These are phyloP conservation scores for Lamellibrachia columna DNA, from an alignment of 2,888 invertebrate species.

Conservation along the genomic window DNA sequence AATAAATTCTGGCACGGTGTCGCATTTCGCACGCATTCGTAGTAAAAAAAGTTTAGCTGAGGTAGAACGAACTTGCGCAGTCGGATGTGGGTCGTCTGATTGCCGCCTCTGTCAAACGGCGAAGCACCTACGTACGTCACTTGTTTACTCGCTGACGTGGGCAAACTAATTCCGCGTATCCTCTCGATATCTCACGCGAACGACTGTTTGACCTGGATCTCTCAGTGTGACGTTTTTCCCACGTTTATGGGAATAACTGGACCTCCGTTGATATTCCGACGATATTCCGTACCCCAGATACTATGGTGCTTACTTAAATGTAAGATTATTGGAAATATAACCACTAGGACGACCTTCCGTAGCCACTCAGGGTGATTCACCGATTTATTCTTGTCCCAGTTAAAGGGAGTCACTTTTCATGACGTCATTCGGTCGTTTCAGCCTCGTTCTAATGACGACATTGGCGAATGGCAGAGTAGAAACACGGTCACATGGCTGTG, in stretches of 20 bases:
- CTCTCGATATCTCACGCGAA: not conserved
- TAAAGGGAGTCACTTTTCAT: slow-evolving; percentile 11
- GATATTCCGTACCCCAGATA: not conserved
- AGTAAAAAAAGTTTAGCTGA: not conserved
- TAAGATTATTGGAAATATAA: not conserved
- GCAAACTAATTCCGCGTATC: not conserved
- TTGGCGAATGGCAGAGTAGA: slow-evolving; percentile 7
- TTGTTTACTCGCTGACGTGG: slow-evolving; percentile 12
- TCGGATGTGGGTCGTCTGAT: not conserved
- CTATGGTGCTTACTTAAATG: not conserved
- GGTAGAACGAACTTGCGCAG: not conserved
- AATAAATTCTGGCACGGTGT: not conserved
- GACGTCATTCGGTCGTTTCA: slow-evolving; percentile 12
- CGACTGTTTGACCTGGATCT: slow-evolving; percentile 2
- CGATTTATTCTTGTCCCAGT: slow-evolving; percentile 12
- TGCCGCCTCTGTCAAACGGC: not conserved
- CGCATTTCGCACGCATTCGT: not conserved
- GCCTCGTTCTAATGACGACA: slow-evolving; percentile 6
- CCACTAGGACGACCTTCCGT: slow-evolving; percentile 3
- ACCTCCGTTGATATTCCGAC: not conserved
- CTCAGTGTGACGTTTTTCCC: not conserved
- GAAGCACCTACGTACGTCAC: not conserved
- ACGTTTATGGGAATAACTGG: not conserved
- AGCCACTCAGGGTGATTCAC: not conserved
- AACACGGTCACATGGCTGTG: slow-evolving; percentile 16